Evolutionary conservation across 2,888 invertebrate species (phyloP).

Genomic region (Andrena flavipes): DNA sequence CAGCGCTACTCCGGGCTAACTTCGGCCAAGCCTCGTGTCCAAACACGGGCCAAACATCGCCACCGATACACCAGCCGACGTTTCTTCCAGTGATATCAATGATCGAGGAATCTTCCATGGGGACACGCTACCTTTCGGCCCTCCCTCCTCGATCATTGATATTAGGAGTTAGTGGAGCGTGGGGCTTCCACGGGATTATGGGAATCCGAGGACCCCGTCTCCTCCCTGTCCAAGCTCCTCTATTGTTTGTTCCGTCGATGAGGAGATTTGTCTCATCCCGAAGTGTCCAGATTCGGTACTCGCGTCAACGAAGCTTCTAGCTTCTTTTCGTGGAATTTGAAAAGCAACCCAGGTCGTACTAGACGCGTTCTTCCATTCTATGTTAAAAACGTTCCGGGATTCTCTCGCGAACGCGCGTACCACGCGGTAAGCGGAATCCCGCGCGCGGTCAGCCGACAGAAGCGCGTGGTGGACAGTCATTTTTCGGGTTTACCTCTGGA

Average conservation of each 20-base stretch:
- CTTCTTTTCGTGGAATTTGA: no score
- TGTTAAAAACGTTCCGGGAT: slow-evolving; percentile 43
- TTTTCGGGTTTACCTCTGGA: slow-evolving; percentile 65
- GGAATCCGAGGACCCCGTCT: slow-evolving; percentile 32
- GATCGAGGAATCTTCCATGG: slow-evolving; percentile 61
- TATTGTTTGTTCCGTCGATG: slow-evolving; percentile 3
- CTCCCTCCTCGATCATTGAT: slow-evolving; percentile 62
- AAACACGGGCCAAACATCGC: slow-evolving; percentile 52
- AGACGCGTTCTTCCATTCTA: no score
- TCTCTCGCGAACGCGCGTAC: slow-evolving; percentile 25
- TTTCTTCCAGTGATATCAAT: slow-evolving; percentile 70
- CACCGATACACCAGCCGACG: slow-evolving; percentile 65
- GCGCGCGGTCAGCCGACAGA: slow-evolving; percentile 34
- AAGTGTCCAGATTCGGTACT: neutral
- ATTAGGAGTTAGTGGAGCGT: slow-evolving; percentile 45
- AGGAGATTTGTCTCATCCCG: neutral
- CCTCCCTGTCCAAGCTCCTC: neutral
- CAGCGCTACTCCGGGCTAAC: slow-evolving; percentile 41
- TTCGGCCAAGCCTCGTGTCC: slow-evolving; percentile 45
- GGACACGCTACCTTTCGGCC: slow-evolving; percentile 24
- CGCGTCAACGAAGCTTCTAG: neutral
- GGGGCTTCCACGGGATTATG: slow-evolving; percentile 48
- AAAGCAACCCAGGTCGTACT: no score
- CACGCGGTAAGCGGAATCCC: slow-evolving; percentile 40
- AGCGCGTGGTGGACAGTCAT: slow-evolving; percentile 53